Percentiles rank a stretch among this genome's conserved stretches.
Evolutionary conservation across 64 coral and sea anemone genomes (phyloP).

Genomic region (Actinia tenebrosa): DNA sequence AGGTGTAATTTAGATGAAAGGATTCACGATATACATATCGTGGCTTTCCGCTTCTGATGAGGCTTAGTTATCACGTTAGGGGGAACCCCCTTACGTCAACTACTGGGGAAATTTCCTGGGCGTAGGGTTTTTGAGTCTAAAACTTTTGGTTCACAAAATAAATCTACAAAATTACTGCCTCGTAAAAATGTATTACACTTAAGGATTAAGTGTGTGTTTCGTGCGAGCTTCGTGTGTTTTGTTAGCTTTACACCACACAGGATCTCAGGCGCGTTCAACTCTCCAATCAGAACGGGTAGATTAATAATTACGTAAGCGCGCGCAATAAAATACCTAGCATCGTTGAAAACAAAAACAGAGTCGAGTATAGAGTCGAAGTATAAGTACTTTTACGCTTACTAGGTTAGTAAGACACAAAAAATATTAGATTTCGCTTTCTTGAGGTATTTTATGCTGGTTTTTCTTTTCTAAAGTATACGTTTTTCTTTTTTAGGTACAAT

Average conservation of each 20-base stretch:
- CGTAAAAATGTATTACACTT: neutral
- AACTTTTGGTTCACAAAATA: neutral
- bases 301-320: constrained; percentile 52
- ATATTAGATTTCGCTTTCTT: neutral
- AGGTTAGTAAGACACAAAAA: neutral
- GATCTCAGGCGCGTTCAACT: neutral
- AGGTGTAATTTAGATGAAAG: neutral
- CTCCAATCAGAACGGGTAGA: constrained; percentile 36
- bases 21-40: neutral
- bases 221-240: neutral
- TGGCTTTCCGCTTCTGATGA: neutral
- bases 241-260: neutral
- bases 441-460: neutral
- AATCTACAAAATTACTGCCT: neutral
- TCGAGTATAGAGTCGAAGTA: neutral
- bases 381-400: constrained; percentile 13
- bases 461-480: neutral
- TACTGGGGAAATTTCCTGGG: neutral
- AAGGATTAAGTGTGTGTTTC: neutral
- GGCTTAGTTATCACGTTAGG: neutral
- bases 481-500: neutral
- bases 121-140: neutral
- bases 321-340: constrained; percentile 63
- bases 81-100: neutral
- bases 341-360: constrained; percentile 28